These are phyloP conservation scores for Dicrurus megarhynchus DNA, from an alignment of 2,113 vertebrate species.

Conservation along the genomic window DNA sequence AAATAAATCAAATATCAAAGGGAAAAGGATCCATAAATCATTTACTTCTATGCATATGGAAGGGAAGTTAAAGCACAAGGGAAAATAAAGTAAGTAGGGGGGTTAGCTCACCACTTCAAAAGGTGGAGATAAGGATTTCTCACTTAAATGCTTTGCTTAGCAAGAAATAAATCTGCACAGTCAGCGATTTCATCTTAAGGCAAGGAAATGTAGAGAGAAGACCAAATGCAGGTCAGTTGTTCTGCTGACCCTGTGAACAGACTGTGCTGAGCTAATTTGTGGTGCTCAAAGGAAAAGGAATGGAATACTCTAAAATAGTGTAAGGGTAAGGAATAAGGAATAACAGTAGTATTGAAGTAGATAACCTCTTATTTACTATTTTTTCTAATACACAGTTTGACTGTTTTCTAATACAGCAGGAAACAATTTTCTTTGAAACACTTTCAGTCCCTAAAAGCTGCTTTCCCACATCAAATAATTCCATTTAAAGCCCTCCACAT, in stretches of 20 bases:
- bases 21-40: neutral
- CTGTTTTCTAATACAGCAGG: neutral
- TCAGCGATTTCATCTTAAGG: neutral
- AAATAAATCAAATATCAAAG: neutral
- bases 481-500: neutral
- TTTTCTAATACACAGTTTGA: neutral
- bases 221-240: neutral
- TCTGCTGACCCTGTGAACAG: neutral
- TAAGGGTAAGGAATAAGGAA: neutral
- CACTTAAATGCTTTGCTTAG: neutral
- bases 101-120: neutral
- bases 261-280: neutral
- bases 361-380: neutral
- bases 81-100: neutral
- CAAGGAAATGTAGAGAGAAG: neutral
- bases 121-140: neutral
- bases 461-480: neutral
- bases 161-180: neutral
- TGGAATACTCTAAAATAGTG: neutral
- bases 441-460: neutral
- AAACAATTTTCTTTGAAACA: neutral
- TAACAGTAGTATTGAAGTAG: neutral
- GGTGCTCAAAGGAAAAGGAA: neutral
- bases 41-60: neutral
- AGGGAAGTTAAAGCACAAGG: neutral